Evolutionary conservation across 1,140 invertebrate genomes (phyloP).

Genomic region (Papilio machaon): DNA sequence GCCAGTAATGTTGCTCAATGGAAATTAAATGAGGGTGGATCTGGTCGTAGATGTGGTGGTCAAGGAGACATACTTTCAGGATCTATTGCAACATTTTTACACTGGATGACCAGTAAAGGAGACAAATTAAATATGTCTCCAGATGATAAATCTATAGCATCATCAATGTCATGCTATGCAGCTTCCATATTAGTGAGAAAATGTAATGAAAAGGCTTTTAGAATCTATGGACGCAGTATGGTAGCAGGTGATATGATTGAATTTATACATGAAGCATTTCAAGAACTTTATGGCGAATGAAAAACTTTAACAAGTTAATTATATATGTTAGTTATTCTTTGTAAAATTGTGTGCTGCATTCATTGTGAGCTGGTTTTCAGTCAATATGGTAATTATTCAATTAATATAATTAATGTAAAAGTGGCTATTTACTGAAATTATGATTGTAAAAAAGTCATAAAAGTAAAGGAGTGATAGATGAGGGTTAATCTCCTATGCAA

Average conservation of each 20-base stretch:
- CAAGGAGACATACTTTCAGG: constrained; percentile 98
- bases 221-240: constrained; percentile 90
- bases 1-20: constrained; percentile 81
- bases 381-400: no score
- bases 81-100: constrained; percentile 90
- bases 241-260: constrained; percentile 93
- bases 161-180: constrained; percentile 90
- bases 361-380: background rate
- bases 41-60: constrained; percentile 95
- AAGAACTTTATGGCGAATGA: constrained; percentile 83
- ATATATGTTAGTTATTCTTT: no score
- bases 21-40: constrained; percentile 85
- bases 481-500: no score
- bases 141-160: constrained; percentile 80
- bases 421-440: no score
- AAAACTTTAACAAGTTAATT: background rate
- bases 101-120: constrained; percentile 87
- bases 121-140: constrained; percentile 61
- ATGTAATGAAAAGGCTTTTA: constrained; percentile 90
- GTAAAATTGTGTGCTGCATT: background rate
- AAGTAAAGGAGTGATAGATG: no score
- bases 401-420: no score
- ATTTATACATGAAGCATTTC: constrained; percentile 89
- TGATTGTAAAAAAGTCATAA: no score
- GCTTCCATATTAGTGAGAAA: constrained; percentile 91